Base-by-base conservation (phyloP, 2,888 invertebrate genomes). In the Zygaena filipendulae region DNA sequence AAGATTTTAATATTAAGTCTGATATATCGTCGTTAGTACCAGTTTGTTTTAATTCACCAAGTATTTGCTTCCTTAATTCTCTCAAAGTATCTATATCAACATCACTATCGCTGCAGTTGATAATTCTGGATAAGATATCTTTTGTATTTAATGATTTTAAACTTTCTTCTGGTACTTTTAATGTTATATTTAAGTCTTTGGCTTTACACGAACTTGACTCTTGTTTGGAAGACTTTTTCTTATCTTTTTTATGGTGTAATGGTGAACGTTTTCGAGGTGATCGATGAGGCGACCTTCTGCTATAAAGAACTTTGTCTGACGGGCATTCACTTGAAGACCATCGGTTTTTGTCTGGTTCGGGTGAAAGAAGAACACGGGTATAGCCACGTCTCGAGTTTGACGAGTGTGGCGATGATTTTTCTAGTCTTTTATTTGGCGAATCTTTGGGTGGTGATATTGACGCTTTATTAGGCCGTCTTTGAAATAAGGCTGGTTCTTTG, bases 81-180 rank as follows among this genome's bases (percentile, higher is more conserved):
- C 79, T 66, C 23, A 83, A 52, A 21, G 82, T 79, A 27, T 66
- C 57, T 21, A 83, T 72, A 35, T 82, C 75, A 29, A 81, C 74
- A 36, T 79, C 79, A 30, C 47, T 52, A 39, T 74, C 71, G 33
- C 58, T 64, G 39, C 79, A 79, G 33, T 63, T 62, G 20, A 79
- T 67, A 21, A 79, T 77, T 38, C 77, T 62, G 3, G 62, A 56
- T 5, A 81, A 47, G 38, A 81, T 75, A 44, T 77, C 72, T 40
- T 64, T 57, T 2, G 74, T 71, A 36, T 71, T 70, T 8, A 79
- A 53, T 5, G 70, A 69, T 37, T 54, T 46, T 29, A 79, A 44
- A 28, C 64, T 70, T 46, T 72, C 68, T 50, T 74, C 57, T 21
- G 77, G 75, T 5, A 79, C 75, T 33, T 72, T 71, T 4, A 79